Percentiles rank a stretch among this genome's conserved stretches.
phyloP scores from a whole-genome alignment of 2,888 invertebrate species.

The Choreutis nemorana region DNA sequence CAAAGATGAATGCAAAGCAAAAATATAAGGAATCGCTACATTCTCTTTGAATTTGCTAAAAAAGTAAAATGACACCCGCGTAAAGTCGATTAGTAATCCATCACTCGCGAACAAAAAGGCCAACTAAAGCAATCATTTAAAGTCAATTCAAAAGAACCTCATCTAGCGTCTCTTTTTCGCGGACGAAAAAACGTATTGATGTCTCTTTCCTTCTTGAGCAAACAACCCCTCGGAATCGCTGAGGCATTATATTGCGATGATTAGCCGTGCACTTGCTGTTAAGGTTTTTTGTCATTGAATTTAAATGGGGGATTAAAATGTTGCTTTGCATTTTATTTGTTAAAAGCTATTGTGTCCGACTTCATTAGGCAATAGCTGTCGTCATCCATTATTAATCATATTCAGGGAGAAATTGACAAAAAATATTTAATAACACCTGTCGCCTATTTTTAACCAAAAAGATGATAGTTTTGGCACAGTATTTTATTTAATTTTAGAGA shows the following conservation, averaged over 20 bases:
- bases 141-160: conserved; percentile 58
- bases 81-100: conserved; percentile 53
- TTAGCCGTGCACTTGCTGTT: conserved; percentile 60
- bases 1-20: conserved; percentile 3
- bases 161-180: conserved; percentile 22
- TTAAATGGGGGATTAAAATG: conserved; percentile 64
- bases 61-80: conserved; percentile 18
- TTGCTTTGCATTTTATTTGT: conserved; percentile 54
- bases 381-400: conserved; percentile 28
- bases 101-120: conserved; percentile 52
- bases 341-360: conserved; percentile 50
- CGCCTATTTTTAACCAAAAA: too few relatives aligned
- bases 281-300: conserved; percentile 58
- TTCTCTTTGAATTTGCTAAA: neutral
- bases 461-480: too few relatives aligned
- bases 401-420: too few relatives aligned
- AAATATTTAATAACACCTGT: too few relatives aligned
- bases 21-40: neutral
- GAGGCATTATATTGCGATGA: conserved; percentile 65
- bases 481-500: too few relatives aligned
- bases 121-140: conserved; percentile 54
- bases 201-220: conserved; percentile 36
- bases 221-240: conserved; percentile 39
- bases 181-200: conserved; percentile 13
- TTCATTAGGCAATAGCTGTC: conserved; percentile 55